Percentiles rank a stretch among this genome's conserved stretches.
phyloP scores from a whole-genome alignment of 2,888 invertebrate species.

The Andrena flavipes region DNA sequence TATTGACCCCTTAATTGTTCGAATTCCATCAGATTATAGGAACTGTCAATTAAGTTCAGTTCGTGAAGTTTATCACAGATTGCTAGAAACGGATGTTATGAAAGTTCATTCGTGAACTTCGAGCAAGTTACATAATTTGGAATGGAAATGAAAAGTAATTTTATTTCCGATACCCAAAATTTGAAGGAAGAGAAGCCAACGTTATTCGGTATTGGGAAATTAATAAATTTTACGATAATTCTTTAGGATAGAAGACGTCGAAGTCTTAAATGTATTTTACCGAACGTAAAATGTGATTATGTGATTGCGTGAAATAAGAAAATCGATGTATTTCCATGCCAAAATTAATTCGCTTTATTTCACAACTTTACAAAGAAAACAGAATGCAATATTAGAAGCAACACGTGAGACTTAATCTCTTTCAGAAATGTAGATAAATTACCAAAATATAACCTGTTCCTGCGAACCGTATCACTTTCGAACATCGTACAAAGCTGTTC shows the following conservation, averaged over 20 bases:
- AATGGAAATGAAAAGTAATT: constrained; percentile 6
- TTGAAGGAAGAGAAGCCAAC: too few relatives aligned
- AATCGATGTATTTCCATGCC: neutral
- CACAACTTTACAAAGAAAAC: neutral
- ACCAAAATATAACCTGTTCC: constrained; percentile 88
- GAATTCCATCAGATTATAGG: constrained; percentile 89
- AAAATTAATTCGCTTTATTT: neutral
- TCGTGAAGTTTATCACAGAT: constrained; percentile 89
- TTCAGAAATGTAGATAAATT: constrained; percentile 31
- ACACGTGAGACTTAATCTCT: neutral
- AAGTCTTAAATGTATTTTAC: too few relatives aligned
- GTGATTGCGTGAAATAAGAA: neutral
- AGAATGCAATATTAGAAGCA: neutral
- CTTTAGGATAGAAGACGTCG: too few relatives aligned
- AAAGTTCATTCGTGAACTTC: neutral
- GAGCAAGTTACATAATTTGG: neutral
- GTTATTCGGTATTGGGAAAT: too few relatives aligned
- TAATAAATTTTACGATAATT: too few relatives aligned
- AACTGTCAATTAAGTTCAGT: constrained; percentile 90
- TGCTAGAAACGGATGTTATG: constrained; percentile 76
- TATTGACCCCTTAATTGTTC: constrained; percentile 90
- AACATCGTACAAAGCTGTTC: constrained; percentile 89
- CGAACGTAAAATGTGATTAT: too few relatives aligned
- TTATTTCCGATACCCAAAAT: too few relatives aligned
- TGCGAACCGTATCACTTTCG: constrained; percentile 87